phyloP scores from a whole-genome alignment of 2,888 invertebrate genomes.

The Cosmia pyralina region DNA sequence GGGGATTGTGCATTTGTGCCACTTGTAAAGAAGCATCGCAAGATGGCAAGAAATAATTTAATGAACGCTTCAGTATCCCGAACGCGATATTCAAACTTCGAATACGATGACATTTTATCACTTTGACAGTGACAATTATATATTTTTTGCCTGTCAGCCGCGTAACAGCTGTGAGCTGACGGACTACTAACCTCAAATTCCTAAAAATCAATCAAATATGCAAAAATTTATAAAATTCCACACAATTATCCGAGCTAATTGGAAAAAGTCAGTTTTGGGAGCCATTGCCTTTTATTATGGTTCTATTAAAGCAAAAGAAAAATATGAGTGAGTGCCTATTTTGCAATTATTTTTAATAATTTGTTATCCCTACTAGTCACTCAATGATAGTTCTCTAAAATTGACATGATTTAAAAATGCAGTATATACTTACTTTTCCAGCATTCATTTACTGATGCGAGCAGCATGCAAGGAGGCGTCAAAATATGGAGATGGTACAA shows the following conservation, averaged over 20 bases:
- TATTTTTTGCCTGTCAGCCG: background rate
- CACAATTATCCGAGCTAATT: slow-evolving; percentile 94
- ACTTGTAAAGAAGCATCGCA: too few relatives aligned
- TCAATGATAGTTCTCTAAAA: background rate
- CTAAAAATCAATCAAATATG: slow-evolving; percentile 61
- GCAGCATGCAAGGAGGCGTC: slow-evolving; percentile 94
- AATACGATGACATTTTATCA: background rate
- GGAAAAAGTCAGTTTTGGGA: slow-evolving; percentile 96
- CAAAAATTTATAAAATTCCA: slow-evolving; percentile 90
- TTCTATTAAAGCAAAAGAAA: slow-evolving; percentile 92
- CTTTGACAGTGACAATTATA: slow-evolving; percentile 17
- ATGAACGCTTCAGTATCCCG: background rate
- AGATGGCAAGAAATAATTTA: background rate
- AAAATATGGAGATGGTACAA: slow-evolving; percentile 92
- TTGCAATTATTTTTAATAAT: background rate
- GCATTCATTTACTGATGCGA: slow-evolving; percentile 94
- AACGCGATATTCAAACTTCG: slow-evolving; percentile 23
- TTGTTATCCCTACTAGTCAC: background rate
- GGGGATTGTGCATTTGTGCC: too few relatives aligned
- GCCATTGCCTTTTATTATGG: slow-evolving; percentile 93
- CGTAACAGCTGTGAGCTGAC: slow-evolving; percentile 59
- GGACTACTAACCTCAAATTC: slow-evolving; percentile 57
- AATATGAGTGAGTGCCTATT: slow-evolving; percentile 92
- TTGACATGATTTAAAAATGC: background rate
- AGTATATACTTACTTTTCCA: slow-evolving; percentile 73